Base-by-base conservation (phyloP, 2,797 vertebrate genomes). In the Mormyrops boulengeri region DNA sequence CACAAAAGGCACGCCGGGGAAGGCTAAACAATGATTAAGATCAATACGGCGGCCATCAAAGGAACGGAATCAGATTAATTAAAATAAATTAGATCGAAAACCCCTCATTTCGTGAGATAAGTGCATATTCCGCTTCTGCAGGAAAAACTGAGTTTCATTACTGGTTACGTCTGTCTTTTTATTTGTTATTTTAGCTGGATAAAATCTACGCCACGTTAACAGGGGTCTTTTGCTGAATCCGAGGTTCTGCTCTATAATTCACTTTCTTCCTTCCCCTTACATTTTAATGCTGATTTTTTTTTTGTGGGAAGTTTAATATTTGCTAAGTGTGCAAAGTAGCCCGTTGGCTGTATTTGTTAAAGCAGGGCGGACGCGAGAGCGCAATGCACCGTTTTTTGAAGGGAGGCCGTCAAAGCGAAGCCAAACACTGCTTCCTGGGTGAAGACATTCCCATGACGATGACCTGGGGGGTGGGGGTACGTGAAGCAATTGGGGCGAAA, bases 21-120 rank as follows among this genome's bases (percentile, higher is more conserved):
- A 34, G 52, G 85, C 26, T 86, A 53, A 38, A 41, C 26, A 41
- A 52, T 38, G 85, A 87, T 87, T 38, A 87, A 41, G 53, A 87
- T 87, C 85, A 26, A 80, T 11, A 66, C n/a, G 11, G 19, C 2
- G n/a, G 57, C 55, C 11, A 26, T 88, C 55, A 62, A 88, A 88
- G 17, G 34, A 88, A 44, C 9, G 41, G 9, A 66, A 66, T 88
- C 87, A 88, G 57, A 88, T 88, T 62, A 66, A 88, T 66, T 62
- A 88, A 87, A 87, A 52, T 12, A 87, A 87, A 62, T 44, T 88
- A 62, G 38, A 88, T 38, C n/a, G 12, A 34, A n/a, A 80, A 44
- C 2, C 73, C 73, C 17, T 44, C 44, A 44, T 80, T 80, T 41
- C 17, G 6, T n/a, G 57, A 49, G 30, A 62, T 88, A 66, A 88